Percentiles rank a stretch among this genome's conserved stretches.
Conservation (phyloP, 1,140 invertebrate genomes). For the Drosophila elegans region DNA sequence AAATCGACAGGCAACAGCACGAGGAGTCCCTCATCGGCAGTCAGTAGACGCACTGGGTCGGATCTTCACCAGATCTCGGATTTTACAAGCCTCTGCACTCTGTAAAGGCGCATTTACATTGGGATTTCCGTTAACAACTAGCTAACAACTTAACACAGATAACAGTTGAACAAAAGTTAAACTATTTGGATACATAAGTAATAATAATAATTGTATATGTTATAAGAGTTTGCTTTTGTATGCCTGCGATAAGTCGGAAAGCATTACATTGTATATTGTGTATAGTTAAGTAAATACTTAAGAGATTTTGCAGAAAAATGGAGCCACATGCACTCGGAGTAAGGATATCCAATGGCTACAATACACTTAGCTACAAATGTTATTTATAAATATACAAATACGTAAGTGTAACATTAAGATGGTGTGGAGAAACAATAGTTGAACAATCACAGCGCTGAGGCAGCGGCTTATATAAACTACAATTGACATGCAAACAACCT, state of each 20-base stretch:
- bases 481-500: constrained; percentile 36
- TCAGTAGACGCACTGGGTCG: constrained; percentile 27
- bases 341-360: constrained; percentile 11
- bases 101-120: constrained; percentile 32
- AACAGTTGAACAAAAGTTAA: constrained; percentile 44
- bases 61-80: not conserved
- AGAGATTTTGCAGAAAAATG: constrained; percentile 49
- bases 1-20: constrained; percentile 77
- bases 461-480: constrained; percentile 35
- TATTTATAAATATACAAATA: constrained; percentile 32
- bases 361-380: constrained; percentile 44
- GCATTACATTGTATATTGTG: constrained; percentile 26
- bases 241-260: constrained; percentile 8
- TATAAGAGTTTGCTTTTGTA: constrained; percentile 16
- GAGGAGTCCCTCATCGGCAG: constrained; percentile 79
- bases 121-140: constrained; percentile 38
- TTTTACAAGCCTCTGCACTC: not conserved
- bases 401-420: constrained; percentile 22
- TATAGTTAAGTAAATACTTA: constrained; percentile 65
- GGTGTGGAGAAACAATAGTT: constrained; percentile 38
- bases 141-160: constrained; percentile 36
- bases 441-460: constrained; percentile 64
- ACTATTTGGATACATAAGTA: constrained; percentile 23
- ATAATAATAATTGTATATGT: constrained; percentile 16
- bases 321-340: constrained; percentile 42